These are phyloP conservation scores for Erythrolamprus reginae DNA, from an alignment of 2,113 vertebrate genomes.

Conservation along the genomic window DNA sequence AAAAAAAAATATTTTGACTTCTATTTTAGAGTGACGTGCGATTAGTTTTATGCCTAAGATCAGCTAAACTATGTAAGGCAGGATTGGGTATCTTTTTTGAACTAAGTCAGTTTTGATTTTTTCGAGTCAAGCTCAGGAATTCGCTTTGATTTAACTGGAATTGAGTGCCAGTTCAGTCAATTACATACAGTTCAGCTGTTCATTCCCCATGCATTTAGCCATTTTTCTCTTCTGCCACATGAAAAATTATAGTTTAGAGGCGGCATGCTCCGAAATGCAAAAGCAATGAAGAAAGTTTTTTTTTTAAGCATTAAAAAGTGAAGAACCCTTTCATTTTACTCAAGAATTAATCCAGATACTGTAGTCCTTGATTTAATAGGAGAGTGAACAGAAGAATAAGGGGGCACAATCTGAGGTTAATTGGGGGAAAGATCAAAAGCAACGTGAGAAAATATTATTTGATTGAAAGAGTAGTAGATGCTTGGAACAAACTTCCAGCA, in stretches of 20 bases:
- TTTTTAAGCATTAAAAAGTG: too few relatives aligned
- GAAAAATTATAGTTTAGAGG: background rate
- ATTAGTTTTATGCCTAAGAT: background rate
- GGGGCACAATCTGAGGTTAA: too few relatives aligned
- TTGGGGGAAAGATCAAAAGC: too few relatives aligned
- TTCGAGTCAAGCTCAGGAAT: background rate
- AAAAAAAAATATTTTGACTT: background rate
- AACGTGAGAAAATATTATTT: too few relatives aligned
- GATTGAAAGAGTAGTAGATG: too few relatives aligned
- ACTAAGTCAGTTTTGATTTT: background rate
- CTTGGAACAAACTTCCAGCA: too few relatives aligned
- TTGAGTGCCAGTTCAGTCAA: background rate
- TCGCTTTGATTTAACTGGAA: background rate
- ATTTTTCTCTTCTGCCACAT: background rate
- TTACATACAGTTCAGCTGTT: background rate
- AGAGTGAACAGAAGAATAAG: too few relatives aligned
- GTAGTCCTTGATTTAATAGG: too few relatives aligned
- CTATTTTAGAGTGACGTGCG: background rate
- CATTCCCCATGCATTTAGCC: background rate
- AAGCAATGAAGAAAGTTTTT: conserved; percentile 14
- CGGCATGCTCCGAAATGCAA: background rate
- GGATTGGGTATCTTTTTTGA: background rate
- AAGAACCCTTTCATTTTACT: conserved; percentile 25
- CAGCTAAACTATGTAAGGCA: background rate
- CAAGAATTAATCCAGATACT: conserved; percentile 24